Conservation (phyloP, 2,888 invertebrate species). For the Trichogramma evanescens region DNA sequence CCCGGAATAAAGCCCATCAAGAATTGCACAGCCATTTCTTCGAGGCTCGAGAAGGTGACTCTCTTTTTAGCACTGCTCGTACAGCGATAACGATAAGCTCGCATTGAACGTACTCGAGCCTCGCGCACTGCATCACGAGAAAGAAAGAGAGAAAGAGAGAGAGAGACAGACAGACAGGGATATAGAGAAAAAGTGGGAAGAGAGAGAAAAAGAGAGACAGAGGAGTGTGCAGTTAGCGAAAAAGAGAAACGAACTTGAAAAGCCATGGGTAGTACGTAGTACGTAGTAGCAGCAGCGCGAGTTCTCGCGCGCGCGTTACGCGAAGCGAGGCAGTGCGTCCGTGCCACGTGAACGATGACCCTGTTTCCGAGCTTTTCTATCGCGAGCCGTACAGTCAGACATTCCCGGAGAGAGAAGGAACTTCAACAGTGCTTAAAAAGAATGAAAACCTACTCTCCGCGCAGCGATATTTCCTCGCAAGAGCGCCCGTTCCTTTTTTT, state of each 20-base stretch:
- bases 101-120: too few species aligned
- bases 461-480: conserved; percentile 8
- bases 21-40: too few species aligned
- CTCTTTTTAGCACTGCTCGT: too few species aligned
- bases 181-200: background rate
- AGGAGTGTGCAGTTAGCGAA: too few species aligned
- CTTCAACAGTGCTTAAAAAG: background rate
- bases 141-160: background rate
- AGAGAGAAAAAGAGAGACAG: background rate
- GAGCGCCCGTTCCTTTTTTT: background rate
- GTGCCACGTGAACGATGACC: conserved; percentile 1
- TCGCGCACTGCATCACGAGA: too few species aligned
- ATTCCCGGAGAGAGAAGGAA: background rate
- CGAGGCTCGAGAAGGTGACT: too few species aligned
- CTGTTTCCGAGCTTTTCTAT: background rate
- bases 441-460: background rate
- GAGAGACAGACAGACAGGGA: background rate
- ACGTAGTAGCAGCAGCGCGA: background rate
- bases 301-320: background rate
- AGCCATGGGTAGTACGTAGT: too few species aligned
- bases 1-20: too few species aligned
- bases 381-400: background rate
- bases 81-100: too few species aligned
- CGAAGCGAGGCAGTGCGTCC: background rate
- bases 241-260: too few species aligned